Evolutionary conservation across 2,113 vertebrate species (phyloP).

Genomic region (Trichomycterus rosablanca): DNA sequence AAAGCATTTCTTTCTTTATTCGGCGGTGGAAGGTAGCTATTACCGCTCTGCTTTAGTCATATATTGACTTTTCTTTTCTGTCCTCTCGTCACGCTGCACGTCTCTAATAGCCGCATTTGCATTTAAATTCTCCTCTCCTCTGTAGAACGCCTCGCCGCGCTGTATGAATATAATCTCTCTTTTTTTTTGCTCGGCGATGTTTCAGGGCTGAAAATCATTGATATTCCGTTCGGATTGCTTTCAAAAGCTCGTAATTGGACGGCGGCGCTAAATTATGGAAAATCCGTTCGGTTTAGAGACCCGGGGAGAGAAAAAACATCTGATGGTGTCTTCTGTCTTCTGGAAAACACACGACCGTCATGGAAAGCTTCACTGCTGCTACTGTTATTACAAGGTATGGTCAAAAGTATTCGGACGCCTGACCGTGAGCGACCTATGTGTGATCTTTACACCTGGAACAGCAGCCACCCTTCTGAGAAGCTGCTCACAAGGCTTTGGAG

Average conservation of each 20-base stretch:
- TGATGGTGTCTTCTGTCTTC: too few relatives aligned
- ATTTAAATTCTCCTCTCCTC: background rate
- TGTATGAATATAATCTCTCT: background rate
- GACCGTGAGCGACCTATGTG: too few relatives aligned
- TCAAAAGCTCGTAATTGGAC: background rate
- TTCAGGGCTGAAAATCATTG: background rate
- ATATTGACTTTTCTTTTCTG: too few relatives aligned
- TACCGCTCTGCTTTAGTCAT: too few relatives aligned
- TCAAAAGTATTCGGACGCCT: too few relatives aligned
- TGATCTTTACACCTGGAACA: too few relatives aligned
- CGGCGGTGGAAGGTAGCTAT: background rate
- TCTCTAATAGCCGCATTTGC: background rate
- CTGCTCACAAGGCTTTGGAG: too few relatives aligned
- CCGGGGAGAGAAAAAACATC: background rate
- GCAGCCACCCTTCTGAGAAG: too few relatives aligned
- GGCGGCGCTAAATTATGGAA: background rate
- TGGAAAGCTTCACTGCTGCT: too few relatives aligned
- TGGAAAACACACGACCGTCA: too few relatives aligned
- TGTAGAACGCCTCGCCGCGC: background rate
- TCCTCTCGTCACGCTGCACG: background rate
- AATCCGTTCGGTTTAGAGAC: background rate
- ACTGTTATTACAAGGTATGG: too few relatives aligned
- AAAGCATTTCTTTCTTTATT: background rate
- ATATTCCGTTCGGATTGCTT: background rate
- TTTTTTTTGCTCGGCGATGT: background rate